These are phyloP conservation scores for Cheirogaleus medius DNA, from an alignment of 2,113 vertebrate genomes.

Conservation along the genomic window DNA sequence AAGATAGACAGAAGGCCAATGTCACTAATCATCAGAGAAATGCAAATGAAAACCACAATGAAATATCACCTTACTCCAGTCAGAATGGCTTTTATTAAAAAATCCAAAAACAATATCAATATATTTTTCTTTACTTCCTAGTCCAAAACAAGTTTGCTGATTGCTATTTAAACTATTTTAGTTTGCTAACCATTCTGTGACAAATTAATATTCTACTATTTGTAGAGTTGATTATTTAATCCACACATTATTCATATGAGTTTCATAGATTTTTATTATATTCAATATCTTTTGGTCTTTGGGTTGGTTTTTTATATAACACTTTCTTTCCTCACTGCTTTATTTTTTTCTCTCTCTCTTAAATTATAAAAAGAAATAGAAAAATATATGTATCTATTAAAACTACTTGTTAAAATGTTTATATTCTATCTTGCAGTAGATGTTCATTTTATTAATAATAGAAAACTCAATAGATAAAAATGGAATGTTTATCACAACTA, in stretches of 20 bases:
- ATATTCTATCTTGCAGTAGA: background rate
- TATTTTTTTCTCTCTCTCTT: background rate
- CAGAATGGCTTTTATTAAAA: too few species aligned
- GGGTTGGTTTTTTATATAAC: background rate
- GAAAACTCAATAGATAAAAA: background rate
- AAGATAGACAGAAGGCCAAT: too few species aligned
- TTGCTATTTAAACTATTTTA: background rate
- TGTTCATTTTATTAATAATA: background rate
- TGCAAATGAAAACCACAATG: too few species aligned
- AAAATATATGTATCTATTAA: background rate
- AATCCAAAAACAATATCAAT: too few species aligned
- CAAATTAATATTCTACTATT: background rate
- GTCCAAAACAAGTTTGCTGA: background rate
- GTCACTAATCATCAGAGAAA: too few species aligned
- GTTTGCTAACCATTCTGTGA: background rate
- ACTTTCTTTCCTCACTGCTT: background rate
- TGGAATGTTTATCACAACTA: background rate
- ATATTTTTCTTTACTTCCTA: background rate
- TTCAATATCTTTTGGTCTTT: background rate
- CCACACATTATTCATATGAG: background rate
- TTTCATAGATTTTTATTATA: background rate
- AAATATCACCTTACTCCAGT: too few species aligned
- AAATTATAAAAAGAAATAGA: background rate
- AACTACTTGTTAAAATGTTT: background rate
- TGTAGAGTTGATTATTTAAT: background rate